Base-by-base conservation (phyloP, 2,888 invertebrate species). In the Drosophila emarginata region DNA sequence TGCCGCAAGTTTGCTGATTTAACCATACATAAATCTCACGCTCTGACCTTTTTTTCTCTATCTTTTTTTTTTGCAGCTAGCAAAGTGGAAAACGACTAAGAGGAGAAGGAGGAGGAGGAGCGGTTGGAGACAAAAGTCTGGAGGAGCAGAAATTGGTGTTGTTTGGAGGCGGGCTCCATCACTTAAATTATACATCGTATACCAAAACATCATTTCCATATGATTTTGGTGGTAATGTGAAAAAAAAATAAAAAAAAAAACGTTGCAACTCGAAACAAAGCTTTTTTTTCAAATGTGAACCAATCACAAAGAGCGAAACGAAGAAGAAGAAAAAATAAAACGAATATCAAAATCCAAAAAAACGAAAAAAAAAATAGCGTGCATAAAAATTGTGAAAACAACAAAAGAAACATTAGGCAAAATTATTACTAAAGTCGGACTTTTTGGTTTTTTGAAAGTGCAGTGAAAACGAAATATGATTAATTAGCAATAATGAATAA, bases 401-500 rank as follows among this genome's bases (percentile, higher is more conserved):
- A 66, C 54, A 72, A 78, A 71, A 62, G 58, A 69, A 69, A 71
- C 74, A 84, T 86, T 86, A 67, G 70, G 74, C 72, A 80, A 86
- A 80, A 77, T 61, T 75, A 72, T 87, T 87, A 62, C 86, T 62
- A 85, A 77, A 80, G 67, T 60, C 58, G 14, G 21, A 45, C 12
- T 45, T 15, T 67, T 64, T 67, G 6, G 14, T 60, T 78, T 79
- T 83, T 85, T 83, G 88, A 88, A 85, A 88, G 87, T 85, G 88
- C 80, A 88, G 84, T 83, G 84, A 88, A 86, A 85, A 83, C 80
- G 84, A 88, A 86, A 83, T 83, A 84, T 83, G 88, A 83, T 84
- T 84, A 88, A 84, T 84, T 84, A 80, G 79, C 76, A 78, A 78
- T 66, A 76, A 69, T 75, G 70, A 78, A 78, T 73, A 70, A 78